A percentile compares a stretch with the other conserved stretches of the same genome.
Evolutionary conservation across 1,140 invertebrate species (phyloP).

Genomic region (Drosophila pectinifera): DNA sequence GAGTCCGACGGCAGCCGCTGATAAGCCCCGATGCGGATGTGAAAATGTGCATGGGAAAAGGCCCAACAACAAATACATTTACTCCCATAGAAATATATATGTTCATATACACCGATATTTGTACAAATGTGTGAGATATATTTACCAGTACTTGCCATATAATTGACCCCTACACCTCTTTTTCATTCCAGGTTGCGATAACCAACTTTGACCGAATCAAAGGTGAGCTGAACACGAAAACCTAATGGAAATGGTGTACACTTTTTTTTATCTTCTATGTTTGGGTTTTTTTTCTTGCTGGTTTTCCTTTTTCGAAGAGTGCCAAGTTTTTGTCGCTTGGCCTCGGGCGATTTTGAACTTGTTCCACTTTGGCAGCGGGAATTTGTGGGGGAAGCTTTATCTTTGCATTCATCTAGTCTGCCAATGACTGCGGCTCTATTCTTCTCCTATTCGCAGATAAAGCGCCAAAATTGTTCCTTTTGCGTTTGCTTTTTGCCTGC

Average conservation of each 20-base stretch:
- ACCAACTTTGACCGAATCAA: slow-evolving; percentile 42
- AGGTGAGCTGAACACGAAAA: slow-evolving; percentile 30
- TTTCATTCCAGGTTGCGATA: slow-evolving; percentile 44
- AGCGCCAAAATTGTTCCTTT: slow-evolving; percentile 34
- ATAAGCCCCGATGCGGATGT: slow-evolving; percentile 49
- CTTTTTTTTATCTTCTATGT: background rate
- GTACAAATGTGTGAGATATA: background rate
- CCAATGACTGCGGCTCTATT: slow-evolving; percentile 36
- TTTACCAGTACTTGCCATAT: slow-evolving; percentile 8
- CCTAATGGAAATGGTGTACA: slow-evolving; percentile 19
- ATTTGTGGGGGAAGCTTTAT: slow-evolving; percentile 35
- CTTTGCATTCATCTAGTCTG: slow-evolving; percentile 33
- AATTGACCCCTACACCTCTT: slow-evolving; percentile 29
- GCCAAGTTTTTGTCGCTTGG: slow-evolving; percentile 45
- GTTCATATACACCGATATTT: slow-evolving; percentile 10
- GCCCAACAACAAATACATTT: slow-evolving; percentile 25
- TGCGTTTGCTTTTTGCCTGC: slow-evolving; percentile 22
- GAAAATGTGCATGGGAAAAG: slow-evolving; percentile 33
- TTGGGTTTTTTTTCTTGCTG: slow-evolving; percentile 7
- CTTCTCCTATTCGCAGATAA: slow-evolving; percentile 39
- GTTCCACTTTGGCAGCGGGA: slow-evolving; percentile 51
- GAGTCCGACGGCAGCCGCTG: slow-evolving; percentile 20
- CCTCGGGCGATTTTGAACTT: slow-evolving; percentile 64
- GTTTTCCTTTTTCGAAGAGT: slow-evolving; percentile 20
- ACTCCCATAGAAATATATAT: slow-evolving; percentile 12